Percentiles rank a stretch among this genome's conserved stretches.
Evolutionary conservation across 2,797 vertebrate genomes (phyloP).

Genomic region (Acipenser transmontanus): DNA sequence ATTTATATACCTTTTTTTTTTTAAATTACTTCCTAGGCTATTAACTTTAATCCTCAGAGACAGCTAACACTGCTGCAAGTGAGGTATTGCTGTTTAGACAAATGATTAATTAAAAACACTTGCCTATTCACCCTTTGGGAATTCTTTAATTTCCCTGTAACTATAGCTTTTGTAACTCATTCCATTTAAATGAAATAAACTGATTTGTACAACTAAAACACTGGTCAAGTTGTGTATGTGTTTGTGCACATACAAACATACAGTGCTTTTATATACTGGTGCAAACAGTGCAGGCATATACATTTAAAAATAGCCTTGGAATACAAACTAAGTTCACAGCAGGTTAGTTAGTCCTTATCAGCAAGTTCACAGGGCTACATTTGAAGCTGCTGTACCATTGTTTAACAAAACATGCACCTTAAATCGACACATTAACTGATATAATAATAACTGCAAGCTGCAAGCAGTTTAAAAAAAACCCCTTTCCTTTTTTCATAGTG

Average conservation of each 20-base stretch:
- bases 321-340: slow-evolving; percentile 21
- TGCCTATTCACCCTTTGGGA: background rate
- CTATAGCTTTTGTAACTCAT: no score
- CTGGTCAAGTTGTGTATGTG: no score
- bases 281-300: slow-evolving; percentile 23
- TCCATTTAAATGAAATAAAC: no score
- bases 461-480: slow-evolving; percentile 9
- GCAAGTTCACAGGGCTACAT: no score
- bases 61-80: background rate
- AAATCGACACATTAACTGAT: no score
- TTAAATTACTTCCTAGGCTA: background rate
- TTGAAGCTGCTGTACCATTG: no score
- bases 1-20: background rate
- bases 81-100: background rate
- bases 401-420: no score
- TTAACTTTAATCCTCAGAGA: background rate
- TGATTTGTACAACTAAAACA: no score
- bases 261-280: slow-evolving; percentile 8
- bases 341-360: no score
- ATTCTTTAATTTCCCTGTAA: no score
- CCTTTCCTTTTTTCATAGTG: slow-evolving; percentile 10
- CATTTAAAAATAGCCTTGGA: slow-evolving; percentile 37
- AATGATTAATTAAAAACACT: background rate
- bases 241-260: no score
- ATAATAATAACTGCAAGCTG: no score